These are phyloP conservation scores for Nicator chloris DNA, from an alignment of 2,113 vertebrate species.

Conservation along the genomic window DNA sequence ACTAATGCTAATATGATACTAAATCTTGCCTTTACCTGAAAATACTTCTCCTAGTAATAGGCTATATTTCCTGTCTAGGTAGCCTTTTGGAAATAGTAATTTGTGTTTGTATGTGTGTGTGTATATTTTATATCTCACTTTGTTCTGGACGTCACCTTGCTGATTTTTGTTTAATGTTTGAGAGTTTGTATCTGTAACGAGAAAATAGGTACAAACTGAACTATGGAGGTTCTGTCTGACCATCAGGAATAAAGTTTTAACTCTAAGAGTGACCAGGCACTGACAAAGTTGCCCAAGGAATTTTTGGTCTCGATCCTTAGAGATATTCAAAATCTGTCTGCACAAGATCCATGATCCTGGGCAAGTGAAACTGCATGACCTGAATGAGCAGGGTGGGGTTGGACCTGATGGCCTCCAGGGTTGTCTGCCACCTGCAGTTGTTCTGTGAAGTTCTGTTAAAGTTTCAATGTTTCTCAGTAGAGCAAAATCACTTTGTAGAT, in stretches of 20 bases:
- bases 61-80: background rate
- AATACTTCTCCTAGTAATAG: background rate
- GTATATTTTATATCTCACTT: background rate
- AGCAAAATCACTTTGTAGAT: background rate
- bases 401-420: background rate
- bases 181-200: background rate
- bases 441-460: background rate
- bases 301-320: background rate
- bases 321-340: background rate
- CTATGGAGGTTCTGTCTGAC: background rate
- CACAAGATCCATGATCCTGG: background rate
- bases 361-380: no score
- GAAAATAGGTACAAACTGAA: background rate
- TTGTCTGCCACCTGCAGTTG: background rate
- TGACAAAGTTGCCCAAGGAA: background rate
- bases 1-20: background rate
- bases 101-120: background rate
- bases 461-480: background rate
- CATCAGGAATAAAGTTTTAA: background rate
- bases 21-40: background rate
- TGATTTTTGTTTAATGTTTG: background rate
- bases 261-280: background rate
- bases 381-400: background rate
- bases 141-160: background rate
- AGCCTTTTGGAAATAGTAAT: background rate